Base-by-base conservation (phyloP, 2,113 vertebrate genomes). In the Muntiacus muntjak region DNA sequence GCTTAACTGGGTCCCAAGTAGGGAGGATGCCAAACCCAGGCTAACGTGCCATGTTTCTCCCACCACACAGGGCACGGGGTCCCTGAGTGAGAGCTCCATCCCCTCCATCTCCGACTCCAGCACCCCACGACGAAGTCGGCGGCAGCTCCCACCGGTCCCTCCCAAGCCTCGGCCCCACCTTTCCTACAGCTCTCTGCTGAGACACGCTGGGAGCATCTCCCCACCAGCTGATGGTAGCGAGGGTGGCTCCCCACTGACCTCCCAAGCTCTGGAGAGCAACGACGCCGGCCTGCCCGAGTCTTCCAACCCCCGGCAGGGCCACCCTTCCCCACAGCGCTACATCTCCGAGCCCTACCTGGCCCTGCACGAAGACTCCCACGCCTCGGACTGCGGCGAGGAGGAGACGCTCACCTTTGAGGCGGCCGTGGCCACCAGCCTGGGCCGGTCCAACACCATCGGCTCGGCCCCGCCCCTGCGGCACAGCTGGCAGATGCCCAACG, bases 341-440 rank as follows among this genome's bases (percentile, higher is more conserved):
- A 99, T 99, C 98, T 99, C 99, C 0, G 99, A 99, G 99, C 99
- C 99, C 88, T 99, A 99, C 98, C 99, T 99, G 98, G 99, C 99
- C 6, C 99, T 99, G 97, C 99, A 99, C 9, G 99, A 99, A 96
- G 99, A 99, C 96, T 98, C 99, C 87, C 98, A 99, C 10, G 98
- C 99, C 88, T 99, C 99, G 28, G 99, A 99, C 98, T 99, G 99
- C 40, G 99, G 99, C 12, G 98, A 98, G 97, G 99, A 99, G 98
- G 99, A 99, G 97, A 99, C 99, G 3, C 99, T 99, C 74, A 99
- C 99, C 95, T 99, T 99, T 67, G 99, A 99, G 97, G 99, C 99
- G 13, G 99, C 99, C 6, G 99, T 99, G 67, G 99, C 99, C 55
- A 99, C 99, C 90, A 99, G 99, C 98, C 98, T 99, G 45, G 99